A percentile compares a stretch with the other conserved stretches of the same genome.
Evolutionary conservation across 2,113 vertebrate genomes (phyloP).

Genomic region (Megaceryle maxima): DNA sequence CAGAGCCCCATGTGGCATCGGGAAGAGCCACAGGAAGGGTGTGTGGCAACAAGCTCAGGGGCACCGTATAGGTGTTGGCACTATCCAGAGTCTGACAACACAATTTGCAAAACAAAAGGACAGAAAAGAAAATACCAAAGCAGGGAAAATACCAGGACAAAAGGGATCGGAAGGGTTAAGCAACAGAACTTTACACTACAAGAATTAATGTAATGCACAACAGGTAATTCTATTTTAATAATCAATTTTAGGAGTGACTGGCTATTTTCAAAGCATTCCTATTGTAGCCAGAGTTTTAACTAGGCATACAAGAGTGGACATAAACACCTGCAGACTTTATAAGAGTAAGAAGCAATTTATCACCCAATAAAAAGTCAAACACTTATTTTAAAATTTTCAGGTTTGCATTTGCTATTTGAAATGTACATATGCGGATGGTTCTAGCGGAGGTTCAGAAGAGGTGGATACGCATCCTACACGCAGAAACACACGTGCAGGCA

Average conservation of each 20-base stretch:
- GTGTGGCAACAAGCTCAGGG: not conserved
- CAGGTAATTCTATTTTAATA: conserved; percentile 54
- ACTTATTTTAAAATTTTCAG: conserved; percentile 66
- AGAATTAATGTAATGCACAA: conserved; percentile 14
- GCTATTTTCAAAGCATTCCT: conserved; percentile 61
- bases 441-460: not conserved
- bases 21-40: not conserved
- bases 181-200: not conserved
- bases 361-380: conserved; percentile 70
- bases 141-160: not conserved
- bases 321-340: conserved; percentile 70
- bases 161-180: conserved; percentile 16
- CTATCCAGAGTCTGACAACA: not conserved
- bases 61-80: accelerated
- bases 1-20: accelerated
- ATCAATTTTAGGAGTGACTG: conserved; percentile 46
- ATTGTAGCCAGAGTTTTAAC: conserved; percentile 52
- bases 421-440: not conserved
- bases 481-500: not conserved
- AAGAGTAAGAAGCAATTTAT: conserved; percentile 68
- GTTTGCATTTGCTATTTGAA: conserved; percentile 56
- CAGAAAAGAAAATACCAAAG: not conserved
- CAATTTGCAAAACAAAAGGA: not conserved
- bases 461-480: not conserved
- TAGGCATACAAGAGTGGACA: conserved; percentile 49